phyloP scores from a whole-genome alignment of 2,888 invertebrate genomes.

The Julus scandinavius region DNA sequence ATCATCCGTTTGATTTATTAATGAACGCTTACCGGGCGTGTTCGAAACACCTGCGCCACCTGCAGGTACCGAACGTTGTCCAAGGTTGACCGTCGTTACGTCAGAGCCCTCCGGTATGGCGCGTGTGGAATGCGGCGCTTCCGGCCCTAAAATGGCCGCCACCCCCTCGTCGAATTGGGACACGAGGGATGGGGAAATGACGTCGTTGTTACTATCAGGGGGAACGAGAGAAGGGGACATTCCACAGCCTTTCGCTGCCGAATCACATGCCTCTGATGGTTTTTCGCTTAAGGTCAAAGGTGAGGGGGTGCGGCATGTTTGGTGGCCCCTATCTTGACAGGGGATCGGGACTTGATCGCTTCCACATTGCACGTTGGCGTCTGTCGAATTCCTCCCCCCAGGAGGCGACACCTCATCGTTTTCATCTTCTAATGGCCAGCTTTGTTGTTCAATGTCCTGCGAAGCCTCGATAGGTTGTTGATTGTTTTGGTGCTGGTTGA shows the following conservation, averaged over 20 bases:
- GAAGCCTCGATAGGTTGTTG: too few relatives aligned
- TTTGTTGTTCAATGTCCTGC: too few relatives aligned
- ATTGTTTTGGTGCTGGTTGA: background rate
- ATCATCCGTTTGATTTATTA: background rate
- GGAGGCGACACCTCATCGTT: background rate
- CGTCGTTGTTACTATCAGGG: too few relatives aligned
- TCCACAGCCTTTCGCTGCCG: background rate
- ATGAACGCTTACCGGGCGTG: background rate
- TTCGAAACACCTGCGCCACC: background rate
- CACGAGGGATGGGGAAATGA: background rate
- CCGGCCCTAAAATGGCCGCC: background rate
- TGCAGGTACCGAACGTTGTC: background rate
- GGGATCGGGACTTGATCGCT: background rate
- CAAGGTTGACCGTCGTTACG: background rate
- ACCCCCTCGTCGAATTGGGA: background rate
- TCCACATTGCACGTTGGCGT: background rate
- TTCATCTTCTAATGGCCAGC: background rate
- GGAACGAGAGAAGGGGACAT: background rate
- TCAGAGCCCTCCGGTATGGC: background rate
- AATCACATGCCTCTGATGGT: background rate
- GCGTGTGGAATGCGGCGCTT: background rate
- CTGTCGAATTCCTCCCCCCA: background rate
- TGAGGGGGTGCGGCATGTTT: background rate
- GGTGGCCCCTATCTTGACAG: background rate
- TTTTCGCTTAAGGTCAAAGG: background rate